Percentiles rank a stretch among this genome's conserved stretches.
Conservation (phyloP, 2,888 invertebrate genomes). For the Hirtodrosophila confusa region DNA sequence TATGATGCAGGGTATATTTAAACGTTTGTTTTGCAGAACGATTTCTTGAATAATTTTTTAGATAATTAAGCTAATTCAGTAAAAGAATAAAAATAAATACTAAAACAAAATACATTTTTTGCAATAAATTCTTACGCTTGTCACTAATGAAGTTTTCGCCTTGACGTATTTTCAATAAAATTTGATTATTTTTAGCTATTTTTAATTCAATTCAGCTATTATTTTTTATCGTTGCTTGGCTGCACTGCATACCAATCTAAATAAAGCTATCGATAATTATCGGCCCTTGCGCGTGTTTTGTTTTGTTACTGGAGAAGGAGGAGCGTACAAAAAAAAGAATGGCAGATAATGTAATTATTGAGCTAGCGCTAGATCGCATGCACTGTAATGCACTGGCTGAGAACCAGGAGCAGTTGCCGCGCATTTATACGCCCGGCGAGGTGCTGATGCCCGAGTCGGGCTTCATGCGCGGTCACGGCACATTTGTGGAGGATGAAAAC, state of each 20-base stretch:
- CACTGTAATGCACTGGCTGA: conserved; percentile 84
- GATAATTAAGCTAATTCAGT: no score
- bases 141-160: no score
- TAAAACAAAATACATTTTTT: no score
- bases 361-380: conserved; percentile 88
- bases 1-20: no score
- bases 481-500: conserved; percentile 92
- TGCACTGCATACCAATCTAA: neutral
- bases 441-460: conserved; percentile 89
- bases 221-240: no score
- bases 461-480: conserved; percentile 95
- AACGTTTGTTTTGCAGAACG: no score
- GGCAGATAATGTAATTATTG: conserved; percentile 86
- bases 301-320: neutral
- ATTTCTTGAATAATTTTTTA: no score
- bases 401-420: conserved; percentile 86
- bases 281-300: conserved; percentile 31
- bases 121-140: no score
- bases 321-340: conserved; percentile 25
- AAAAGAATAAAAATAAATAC: no score
- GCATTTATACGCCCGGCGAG: conserved; percentile 94
- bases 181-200: no score
- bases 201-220: no score
- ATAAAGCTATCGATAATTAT: conserved; percentile 1
- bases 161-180: no score